Evolutionary conservation across 1,140 invertebrate genomes (phyloP), one percentile per base, ranked within the genome.

Genomic region (Drosophila nigromelanica): DNA sequence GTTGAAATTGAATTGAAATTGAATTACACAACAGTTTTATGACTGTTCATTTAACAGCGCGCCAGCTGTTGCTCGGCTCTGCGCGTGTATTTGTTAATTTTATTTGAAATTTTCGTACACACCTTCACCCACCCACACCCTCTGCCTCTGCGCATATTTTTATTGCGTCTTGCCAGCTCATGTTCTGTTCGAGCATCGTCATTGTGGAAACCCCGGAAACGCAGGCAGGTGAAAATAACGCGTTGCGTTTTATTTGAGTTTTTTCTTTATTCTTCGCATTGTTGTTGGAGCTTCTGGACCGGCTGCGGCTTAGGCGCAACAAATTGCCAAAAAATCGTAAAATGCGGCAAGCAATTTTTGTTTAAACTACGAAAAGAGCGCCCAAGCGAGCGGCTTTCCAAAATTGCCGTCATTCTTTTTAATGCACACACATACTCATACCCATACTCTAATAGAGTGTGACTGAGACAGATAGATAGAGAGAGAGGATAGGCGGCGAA

Each of bases 381-480:
- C 51, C 63, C 42, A 58, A 48, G 42, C 6, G 18, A 50, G 70
- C 27, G 48, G 58, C 67, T 78, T 76, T 64, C 72, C 58, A 87
- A 87, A 87, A 89, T 87, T 83, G 76, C 83, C 83, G 83, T 87
- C 83, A 87, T 87, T 87, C 83, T 89, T 79, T 87, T 87, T 87
- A 89, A 87, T 87, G 76, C 79, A 83, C 61, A 77, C 37, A 42
- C 48, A 59, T 66, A 56, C 51, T 24, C 21, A 24, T 24, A 47
- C 30, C 1, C 52, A 37, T 15, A 18, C 33, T 37, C 30, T 37
- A 33, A 27, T 8, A 40, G 54, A 50, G 47, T 35, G 37, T 24
- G 45, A 45, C 54, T 60, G 55, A 58, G 37, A 24, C 7, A 24
- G n/a, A 30, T 15, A 7, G 14, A 37, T 27, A 47, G 15, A 21